These are phyloP conservation scores for Pelosia muscerda DNA, from an alignment of 2,888 invertebrate species.

Conservation along the genomic window DNA sequence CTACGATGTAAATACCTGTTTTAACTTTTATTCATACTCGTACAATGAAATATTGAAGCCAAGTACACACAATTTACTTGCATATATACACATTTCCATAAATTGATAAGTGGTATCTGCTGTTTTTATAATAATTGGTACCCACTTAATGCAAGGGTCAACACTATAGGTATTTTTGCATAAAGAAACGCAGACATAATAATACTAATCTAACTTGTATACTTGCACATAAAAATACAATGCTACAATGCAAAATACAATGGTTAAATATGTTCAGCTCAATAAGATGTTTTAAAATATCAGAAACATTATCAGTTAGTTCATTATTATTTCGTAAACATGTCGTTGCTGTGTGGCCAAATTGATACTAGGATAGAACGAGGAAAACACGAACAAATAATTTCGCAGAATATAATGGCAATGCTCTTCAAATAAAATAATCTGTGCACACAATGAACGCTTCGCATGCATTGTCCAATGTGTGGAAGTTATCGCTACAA, in stretches of 20 bases:
- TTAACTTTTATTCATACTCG: background rate
- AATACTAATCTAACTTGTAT: background rate
- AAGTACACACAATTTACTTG: no score
- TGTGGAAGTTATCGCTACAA: slow-evolving; percentile 38
- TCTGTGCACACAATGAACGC: slow-evolving; percentile 21
- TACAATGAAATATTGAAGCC: background rate
- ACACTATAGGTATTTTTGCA: background rate
- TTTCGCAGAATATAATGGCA: slow-evolving; percentile 39
- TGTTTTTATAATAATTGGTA: background rate
- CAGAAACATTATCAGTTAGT: slow-evolving; percentile 21
- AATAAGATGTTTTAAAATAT: slow-evolving; percentile 1
- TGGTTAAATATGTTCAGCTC: no score
- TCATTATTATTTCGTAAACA: slow-evolving; percentile 30
- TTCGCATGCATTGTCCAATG: slow-evolving; percentile 13
- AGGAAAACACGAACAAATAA: slow-evolving; percentile 45
- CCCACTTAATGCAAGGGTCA: background rate
- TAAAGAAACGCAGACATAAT: background rate
- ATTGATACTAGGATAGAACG: no score
- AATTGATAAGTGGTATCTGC: background rate
- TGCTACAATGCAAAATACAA: no score
- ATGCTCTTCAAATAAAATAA: slow-evolving; percentile 27
- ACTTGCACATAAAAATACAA: no score
- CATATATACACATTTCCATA: background rate
- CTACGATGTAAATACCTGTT: background rate
- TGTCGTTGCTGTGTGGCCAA: slow-evolving; percentile 13